These are phyloP conservation scores for Tethea ocularis DNA, from an alignment of 2,888 invertebrate species.

Conservation along the genomic window DNA sequence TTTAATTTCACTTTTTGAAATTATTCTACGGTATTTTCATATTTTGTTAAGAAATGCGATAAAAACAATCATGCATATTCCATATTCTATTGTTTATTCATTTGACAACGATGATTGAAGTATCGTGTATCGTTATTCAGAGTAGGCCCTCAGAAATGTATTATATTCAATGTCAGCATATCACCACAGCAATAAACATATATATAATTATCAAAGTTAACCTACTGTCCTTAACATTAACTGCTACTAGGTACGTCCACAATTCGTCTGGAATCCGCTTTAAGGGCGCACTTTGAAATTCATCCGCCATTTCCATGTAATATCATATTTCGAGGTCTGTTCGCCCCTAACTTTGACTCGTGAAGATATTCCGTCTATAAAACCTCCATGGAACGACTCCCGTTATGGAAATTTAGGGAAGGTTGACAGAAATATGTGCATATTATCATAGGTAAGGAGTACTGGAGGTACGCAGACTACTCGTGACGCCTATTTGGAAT, in stretches of 20 bases:
- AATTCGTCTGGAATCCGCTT: slow-evolving; percentile 10
- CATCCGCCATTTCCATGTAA: slow-evolving; percentile 8
- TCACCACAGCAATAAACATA: background rate
- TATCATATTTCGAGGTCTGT: slow-evolving; percentile 1
- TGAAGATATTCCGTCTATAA: slow-evolving; percentile 7
- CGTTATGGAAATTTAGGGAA: slow-evolving; percentile 3
- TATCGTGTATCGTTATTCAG: too few species aligned
- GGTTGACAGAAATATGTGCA: background rate
- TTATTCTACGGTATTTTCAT: too few species aligned
- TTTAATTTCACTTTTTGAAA: too few species aligned
- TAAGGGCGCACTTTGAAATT: slow-evolving; percentile 12
- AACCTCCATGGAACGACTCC: slow-evolving; percentile 7
- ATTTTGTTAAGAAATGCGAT: too few species aligned
- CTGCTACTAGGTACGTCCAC: background rate
- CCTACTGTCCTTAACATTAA: background rate
- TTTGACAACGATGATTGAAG: too few species aligned
- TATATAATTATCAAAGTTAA: background rate
- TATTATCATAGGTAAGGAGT: background rate
- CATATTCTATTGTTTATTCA: too few species aligned
- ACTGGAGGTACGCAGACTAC: background rate
- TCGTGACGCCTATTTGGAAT: background rate
- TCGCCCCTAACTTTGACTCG: background rate
- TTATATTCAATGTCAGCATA: too few species aligned
- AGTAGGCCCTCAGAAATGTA: too few species aligned
- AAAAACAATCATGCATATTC: too few species aligned